Base-by-base conservation (phyloP, 2,113 vertebrate species). In the Dendrocopos noguchii region DNA sequence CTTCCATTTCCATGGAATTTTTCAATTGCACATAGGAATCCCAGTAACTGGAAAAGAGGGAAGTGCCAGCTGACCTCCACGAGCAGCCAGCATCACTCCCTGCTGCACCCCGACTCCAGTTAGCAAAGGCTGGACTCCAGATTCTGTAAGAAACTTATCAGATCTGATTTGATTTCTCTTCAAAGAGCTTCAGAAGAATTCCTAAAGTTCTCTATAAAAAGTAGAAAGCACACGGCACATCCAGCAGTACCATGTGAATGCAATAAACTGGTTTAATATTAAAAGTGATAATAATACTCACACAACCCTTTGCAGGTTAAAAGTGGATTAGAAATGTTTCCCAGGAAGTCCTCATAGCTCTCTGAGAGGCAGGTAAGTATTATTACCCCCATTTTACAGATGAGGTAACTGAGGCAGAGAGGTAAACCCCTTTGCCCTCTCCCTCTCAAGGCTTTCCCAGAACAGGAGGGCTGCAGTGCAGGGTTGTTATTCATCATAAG, bases 161-260 rank as follows among this genome's bases (percentile, higher is more conserved):
- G 73, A 56, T 66, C 90, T 34, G 87, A 68, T 50, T 70, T 92
- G 34, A 60, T 39, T 86, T 90, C 68, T 67, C 88, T 95, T 87
- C 68, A 91, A 92, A 77, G 4, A 4, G 31, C 60, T 94, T 94
- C 91, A 65, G 84, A 73, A 91, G 87, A 94, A 93, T 86, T 87
- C 97, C 90, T 97, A 88, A 97, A 98, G 67, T 95, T 95, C 72
- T 95, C 88, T 97, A 97, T 13, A 97, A 97, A 97, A 97, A 97
- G 97, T 97, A 97, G 95, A 97, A 98, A 98, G 15, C 93, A 74
- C 94, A 88, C 31, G 84, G 84, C 33, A 84, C 65, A 84, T 64
- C 90, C 86, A 86, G 94, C 70, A 84, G 87, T 87, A 94, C 87
- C 95, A 60, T 7, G 90, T 6, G 87, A 92, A 77, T 84, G 72